Conservation (phyloP, 2,113 vertebrate species). For the Eulemur macaco region DNA sequence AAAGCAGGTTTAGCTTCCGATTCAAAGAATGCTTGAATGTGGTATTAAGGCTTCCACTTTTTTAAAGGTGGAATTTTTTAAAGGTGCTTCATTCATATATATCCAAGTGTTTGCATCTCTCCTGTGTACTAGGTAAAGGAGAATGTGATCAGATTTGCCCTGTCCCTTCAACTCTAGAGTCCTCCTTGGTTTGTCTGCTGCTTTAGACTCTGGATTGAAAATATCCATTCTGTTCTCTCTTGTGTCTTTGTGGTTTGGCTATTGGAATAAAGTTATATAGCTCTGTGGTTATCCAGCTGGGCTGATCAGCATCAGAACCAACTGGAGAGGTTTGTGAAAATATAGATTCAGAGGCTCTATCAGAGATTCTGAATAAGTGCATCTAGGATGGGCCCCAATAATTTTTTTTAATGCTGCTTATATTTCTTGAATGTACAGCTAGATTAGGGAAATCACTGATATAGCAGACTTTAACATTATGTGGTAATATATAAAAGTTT, state of each 20-base stretch:
- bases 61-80: not conserved
- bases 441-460: not conserved
- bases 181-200: not conserved
- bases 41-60: not conserved
- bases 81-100: not conserved
- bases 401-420: not conserved
- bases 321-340: not conserved
- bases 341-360: not conserved
- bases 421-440: not conserved
- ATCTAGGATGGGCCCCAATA: not conserved
- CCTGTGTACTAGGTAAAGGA: not conserved
- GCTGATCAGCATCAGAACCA: not conserved
- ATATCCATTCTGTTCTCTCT: not conserved
- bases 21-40: constrained; percentile 4
- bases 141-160: not conserved
- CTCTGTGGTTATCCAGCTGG: not conserved
- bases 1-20: not conserved
- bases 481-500: not conserved
- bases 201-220: not conserved
- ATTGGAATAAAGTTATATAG: not conserved
- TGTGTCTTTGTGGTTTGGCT: not conserved
- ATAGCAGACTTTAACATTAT: not conserved
- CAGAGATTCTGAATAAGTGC: not conserved
- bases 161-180: not conserved
- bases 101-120: not conserved